Base-by-base conservation (phyloP, 2,113 vertebrate species). In the Stercorarius parasiticus region DNA sequence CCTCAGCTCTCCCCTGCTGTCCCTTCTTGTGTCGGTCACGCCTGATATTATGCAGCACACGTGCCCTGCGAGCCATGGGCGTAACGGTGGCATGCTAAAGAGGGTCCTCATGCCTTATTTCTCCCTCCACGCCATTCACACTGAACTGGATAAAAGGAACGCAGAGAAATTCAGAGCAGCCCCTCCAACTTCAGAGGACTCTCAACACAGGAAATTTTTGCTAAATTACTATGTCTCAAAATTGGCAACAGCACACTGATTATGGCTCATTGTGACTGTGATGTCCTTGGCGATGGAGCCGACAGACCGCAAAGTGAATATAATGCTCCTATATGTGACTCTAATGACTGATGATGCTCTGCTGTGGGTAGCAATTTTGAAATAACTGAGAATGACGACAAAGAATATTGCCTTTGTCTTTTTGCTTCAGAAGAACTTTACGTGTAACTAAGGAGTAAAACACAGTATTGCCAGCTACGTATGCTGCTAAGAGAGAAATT, bases 261-360 rank as follows among this genome's bases (percentile, higher is more conserved):
- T 95, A 72, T 85, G 78, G 71, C 95, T 93, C 92, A 73, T 81
- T 84, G 92, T 90, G 84, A 56, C 74, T 88, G 56, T 94, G 92
- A 95, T 93, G 92, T 82, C 92, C 93, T 96, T 94, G 95, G 94
- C 85, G 67, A 26, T 69, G 59, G 79, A 91, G 91, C 64, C 82
- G 65, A 36, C 86, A 93, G 72, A 74, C 67, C 72, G 9, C 55
- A 91, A 62, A 95, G 82, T 86, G 91, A 96, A 95, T 71, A 76
- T 91, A 94, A 81, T 91, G 70, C 85, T 96, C 56, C 88, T 53
- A 79, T 91, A 84, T 93, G 90, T 94, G 96, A 96, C 96, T 97
- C 94, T 95, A 97, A 97, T 95, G 92, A 95, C 93, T 94, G 96
- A 97, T 94, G 93, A 93, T 79, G 88, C 87, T 94, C 69, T 95